Percentiles rank a stretch among this genome's conserved stretches.
phyloP scores from a whole-genome alignment of 2,113 vertebrate species.

The Xyliphius kryptos region DNA sequence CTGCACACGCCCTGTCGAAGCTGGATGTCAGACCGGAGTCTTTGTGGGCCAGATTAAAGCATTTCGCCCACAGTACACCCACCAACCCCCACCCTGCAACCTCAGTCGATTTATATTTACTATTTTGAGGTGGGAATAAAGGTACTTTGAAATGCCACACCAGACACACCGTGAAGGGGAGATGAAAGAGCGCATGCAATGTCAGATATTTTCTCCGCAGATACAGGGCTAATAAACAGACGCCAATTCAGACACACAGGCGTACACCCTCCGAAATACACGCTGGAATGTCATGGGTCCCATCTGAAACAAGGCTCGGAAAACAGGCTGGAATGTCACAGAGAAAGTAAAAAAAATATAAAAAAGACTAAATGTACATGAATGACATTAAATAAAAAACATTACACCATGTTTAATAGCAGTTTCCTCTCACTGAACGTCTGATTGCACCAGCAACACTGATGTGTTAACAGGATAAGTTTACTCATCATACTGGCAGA shows the following conservation, averaged over 20 bases:
- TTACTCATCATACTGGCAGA: not conserved
- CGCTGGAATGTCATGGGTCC: too few species aligned
- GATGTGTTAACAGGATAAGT: too few species aligned
- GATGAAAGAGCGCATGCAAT: slow-evolving; percentile 31
- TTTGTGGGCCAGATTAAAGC: slow-evolving; percentile 30
- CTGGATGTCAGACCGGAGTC: slow-evolving; percentile 19
- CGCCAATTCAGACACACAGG: slow-evolving; percentile 2
- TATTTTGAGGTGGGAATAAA: slow-evolving; percentile 23
- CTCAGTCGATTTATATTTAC: slow-evolving; percentile 28
- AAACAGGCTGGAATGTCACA: too few species aligned
- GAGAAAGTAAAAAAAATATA: too few species aligned
- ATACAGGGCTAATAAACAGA: slow-evolving; percentile 25
- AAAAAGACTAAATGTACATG: too few species aligned
- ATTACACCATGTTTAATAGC: not conserved
- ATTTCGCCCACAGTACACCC: slow-evolving; percentile 9
- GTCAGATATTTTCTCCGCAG: slow-evolving; percentile 24
- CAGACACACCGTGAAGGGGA: slow-evolving; percentile 14
- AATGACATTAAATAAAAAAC: not conserved
- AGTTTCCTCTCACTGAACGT: too few species aligned
- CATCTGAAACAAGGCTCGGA: too few species aligned
- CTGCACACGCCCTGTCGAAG: slow-evolving; percentile 8
- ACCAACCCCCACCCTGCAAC: not conserved
- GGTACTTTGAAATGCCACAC: slow-evolving; percentile 36
- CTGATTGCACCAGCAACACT: too few species aligned
- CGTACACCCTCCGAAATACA: not conserved